A percentile compares a stretch with the other conserved stretches of the same genome.
These are phyloP conservation scores for Galbula dea DNA, from an alignment of 2,113 vertebrate species.

Conservation along the genomic window DNA sequence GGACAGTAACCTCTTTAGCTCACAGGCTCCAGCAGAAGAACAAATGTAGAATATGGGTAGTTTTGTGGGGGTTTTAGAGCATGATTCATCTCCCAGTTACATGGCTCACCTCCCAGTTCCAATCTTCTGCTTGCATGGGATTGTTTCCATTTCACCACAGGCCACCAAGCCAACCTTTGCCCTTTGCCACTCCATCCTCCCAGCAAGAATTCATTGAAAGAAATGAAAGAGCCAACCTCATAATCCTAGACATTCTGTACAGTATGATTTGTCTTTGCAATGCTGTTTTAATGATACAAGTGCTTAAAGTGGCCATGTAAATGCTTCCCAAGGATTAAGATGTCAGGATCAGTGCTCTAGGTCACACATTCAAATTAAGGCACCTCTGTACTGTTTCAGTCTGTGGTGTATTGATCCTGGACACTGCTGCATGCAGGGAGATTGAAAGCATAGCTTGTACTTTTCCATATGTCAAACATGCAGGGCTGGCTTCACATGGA, in stretches of 20 bases:
- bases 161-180: background rate
- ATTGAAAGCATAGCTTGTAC: constrained; percentile 70
- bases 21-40: background rate
- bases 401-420: constrained; percentile 80
- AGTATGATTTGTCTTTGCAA: background rate
- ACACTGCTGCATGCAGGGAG: constrained; percentile 69
- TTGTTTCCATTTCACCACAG: background rate
- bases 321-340: background rate
- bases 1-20: background rate
- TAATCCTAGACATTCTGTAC: background rate
- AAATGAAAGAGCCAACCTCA: background rate
- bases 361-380: background rate
- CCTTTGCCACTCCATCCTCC: background rate
- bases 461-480: constrained; percentile 61
- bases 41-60: background rate
- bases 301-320: background rate
- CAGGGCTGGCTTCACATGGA: background rate
- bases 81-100: background rate
- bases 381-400: constrained; percentile 57
- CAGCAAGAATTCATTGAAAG: background rate
- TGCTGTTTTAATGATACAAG: background rate
- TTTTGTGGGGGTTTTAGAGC: background rate
- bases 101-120: background rate
- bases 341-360: background rate
- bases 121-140: background rate